A percentile compares a stretch with the other conserved stretches of the same genome.
Evolutionary conservation across 2,797 vertebrate species (phyloP).

Genomic region (Clarias platycephalus): DNA sequence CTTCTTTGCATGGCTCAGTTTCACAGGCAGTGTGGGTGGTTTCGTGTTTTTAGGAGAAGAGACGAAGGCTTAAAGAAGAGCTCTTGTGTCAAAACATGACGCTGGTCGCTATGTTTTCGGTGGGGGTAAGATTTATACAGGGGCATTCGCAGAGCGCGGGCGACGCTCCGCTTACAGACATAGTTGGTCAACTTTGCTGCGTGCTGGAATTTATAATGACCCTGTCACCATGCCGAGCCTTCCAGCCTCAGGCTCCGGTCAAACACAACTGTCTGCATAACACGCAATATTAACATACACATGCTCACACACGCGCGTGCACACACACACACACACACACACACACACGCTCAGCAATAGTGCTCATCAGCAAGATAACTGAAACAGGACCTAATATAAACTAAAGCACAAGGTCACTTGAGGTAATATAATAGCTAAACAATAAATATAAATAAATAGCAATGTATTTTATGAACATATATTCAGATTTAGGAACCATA

Average conservation of each 20-base stretch:
- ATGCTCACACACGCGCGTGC: not conserved
- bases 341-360: not conserved
- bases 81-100: slow-evolving; percentile 39
- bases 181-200: slow-evolving; percentile 38
- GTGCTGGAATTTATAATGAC: slow-evolving; percentile 40
- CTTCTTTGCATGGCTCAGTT: not conserved
- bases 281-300: slow-evolving; percentile 42
- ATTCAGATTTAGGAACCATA: not conserved
- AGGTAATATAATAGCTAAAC: slow-evolving; percentile 8
- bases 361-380: slow-evolving; percentile 16
- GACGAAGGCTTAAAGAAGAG: slow-evolving; percentile 17
- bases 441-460: not conserved
- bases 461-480: not conserved
- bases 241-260: slow-evolving; percentile 28
- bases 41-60: slow-evolving; percentile 23
- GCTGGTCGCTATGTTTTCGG: slow-evolving; percentile 25
- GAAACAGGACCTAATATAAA: slow-evolving; percentile 30
- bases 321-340: too few species aligned
- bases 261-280: slow-evolving; percentile 49
- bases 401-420: slow-evolving; percentile 4
- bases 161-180: slow-evolving; percentile 47
- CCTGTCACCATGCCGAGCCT: slow-evolving; percentile 44
- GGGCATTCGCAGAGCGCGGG: slow-evolving; percentile 19
- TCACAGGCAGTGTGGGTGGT: slow-evolving; percentile 3
- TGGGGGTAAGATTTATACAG: slow-evolving; percentile 43